These are phyloP conservation scores for Neodon shergylaensis DNA, from an alignment of 2,113 vertebrate species.

Conservation along the genomic window DNA sequence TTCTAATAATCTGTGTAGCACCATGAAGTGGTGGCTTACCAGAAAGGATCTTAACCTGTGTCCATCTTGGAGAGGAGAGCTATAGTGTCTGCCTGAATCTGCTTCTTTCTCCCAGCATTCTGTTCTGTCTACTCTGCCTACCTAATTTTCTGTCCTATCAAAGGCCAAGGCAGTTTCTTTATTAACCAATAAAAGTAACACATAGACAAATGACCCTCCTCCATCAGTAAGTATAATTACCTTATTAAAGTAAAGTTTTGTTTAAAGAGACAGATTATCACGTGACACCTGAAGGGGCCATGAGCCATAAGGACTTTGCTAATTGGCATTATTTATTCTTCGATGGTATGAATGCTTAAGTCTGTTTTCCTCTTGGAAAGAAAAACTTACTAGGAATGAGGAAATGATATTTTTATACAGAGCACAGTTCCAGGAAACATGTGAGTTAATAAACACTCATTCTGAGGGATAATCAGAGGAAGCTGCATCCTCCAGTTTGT, in stretches of 20 bases:
- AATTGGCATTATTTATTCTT: constrained; percentile 8
- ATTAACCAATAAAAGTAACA: too few relatives aligned
- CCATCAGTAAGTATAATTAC: not conserved
- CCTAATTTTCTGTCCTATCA: too few relatives aligned
- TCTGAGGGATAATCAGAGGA: not conserved
- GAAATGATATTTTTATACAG: constrained; percentile 22
- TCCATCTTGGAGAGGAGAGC: too few relatives aligned
- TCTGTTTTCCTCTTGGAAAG: constrained; percentile 43
- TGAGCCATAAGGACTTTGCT: not conserved
- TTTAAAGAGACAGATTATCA: not conserved
- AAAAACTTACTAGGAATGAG: not conserved
- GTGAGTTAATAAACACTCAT: not conserved
- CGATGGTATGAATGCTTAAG: not conserved
- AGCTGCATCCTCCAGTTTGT: not conserved
- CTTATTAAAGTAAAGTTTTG: not conserved
- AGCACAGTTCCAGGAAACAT: not conserved
- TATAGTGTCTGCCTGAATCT: too few relatives aligned
- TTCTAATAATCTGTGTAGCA: too few relatives aligned
- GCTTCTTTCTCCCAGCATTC: too few relatives aligned
- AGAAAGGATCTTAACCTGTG: too few relatives aligned
- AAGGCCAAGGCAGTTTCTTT: too few relatives aligned
- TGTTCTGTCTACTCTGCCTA: too few relatives aligned
- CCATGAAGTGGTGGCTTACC: too few relatives aligned
- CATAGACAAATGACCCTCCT: too few relatives aligned
- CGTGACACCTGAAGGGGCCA: not conserved